Conservation (phyloP, 92 coral and sea anemone genomes). For the Plumapathes pennacea region DNA sequence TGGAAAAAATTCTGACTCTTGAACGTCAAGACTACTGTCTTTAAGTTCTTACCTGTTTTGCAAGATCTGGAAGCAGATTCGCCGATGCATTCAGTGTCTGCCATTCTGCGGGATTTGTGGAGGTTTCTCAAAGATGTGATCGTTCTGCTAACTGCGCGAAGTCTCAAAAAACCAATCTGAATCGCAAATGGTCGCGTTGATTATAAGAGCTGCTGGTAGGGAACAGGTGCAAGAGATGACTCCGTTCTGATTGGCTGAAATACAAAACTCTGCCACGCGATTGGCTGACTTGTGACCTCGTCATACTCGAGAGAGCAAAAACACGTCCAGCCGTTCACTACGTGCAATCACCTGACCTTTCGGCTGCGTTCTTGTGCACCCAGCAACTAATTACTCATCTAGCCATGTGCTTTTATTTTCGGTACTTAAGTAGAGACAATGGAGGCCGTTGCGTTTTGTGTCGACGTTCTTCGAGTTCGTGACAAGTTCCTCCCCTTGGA, state of each 20-base stretch:
- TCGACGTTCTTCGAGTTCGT: neutral
- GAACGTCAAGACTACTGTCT: too few species aligned
- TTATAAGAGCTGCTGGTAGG: constrained; percentile 56
- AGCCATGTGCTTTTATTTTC: constrained; percentile 26
- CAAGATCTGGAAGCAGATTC: too few species aligned
- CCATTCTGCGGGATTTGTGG: too few species aligned
- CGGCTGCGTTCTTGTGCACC: constrained; percentile 7
- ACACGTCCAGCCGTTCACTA: constrained; percentile 10
- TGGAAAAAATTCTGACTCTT: too few species aligned
- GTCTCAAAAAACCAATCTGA: constrained; percentile 4
- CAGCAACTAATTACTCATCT: constrained; percentile 6
- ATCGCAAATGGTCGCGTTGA: constrained; percentile 14
- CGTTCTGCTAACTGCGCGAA: too few species aligned
- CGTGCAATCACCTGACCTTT: constrained; percentile 6
- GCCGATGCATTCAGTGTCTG: too few species aligned
- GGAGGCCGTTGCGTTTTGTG: constrained; percentile 7
- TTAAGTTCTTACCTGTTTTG: too few species aligned
- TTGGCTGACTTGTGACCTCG: constrained; percentile 65
- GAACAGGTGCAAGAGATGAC: constrained; percentile 68
- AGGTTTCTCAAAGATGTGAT: too few species aligned
- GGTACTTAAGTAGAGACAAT: constrained; percentile 38
- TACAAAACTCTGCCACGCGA: constrained; percentile 19
- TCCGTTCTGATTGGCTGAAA: constrained; percentile 52
- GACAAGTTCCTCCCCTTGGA: too few species aligned
- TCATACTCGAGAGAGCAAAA: constrained; percentile 27